Conservation (phyloP, 2,888 invertebrate genomes). For the Steinernema scapterisci region DNA sequence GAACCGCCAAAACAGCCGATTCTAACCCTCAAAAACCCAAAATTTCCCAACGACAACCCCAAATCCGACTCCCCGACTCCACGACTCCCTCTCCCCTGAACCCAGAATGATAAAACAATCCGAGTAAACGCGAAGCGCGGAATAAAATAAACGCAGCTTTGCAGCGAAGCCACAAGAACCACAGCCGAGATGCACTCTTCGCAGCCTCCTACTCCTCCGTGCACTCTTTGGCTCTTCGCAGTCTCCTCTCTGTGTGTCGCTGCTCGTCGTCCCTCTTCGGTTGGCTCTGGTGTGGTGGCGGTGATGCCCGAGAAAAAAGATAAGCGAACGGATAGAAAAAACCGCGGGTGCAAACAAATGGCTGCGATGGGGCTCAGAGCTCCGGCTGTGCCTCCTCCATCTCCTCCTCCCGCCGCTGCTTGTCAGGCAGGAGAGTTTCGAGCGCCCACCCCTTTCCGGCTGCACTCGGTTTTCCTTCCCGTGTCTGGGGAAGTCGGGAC, state of each 20-base stretch:
- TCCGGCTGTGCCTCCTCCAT: neutral
- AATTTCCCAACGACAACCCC: too few relatives aligned
- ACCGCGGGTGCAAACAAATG: slow-evolving; percentile 31
- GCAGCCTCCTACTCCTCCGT: neutral
- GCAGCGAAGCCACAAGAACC: neutral
- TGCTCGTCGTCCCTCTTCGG: too few relatives aligned
- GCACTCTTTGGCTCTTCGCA: slow-evolving; percentile 1
- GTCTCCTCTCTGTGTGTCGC: neutral
- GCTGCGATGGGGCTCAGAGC: slow-evolving; percentile 8
- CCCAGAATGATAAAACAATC: neutral
- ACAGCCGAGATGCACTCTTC: neutral
- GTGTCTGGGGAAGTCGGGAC: too few relatives aligned
- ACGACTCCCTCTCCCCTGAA: too few relatives aligned
- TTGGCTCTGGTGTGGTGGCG: too few relatives aligned
- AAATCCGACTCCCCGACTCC: too few relatives aligned
- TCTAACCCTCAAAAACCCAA: too few relatives aligned
- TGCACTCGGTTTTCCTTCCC: too few relatives aligned
- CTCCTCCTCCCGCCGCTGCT: too few relatives aligned
- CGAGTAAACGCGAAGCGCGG: neutral
- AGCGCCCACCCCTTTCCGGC: too few relatives aligned
- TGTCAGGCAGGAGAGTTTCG: too few relatives aligned
- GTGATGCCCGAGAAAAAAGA: slow-evolving; percentile 26
- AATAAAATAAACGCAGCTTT: slow-evolving; percentile 23
- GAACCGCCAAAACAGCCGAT: too few relatives aligned
- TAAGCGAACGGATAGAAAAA: slow-evolving; percentile 22